Conservation (phyloP, 2,797 vertebrate genomes). For the Phataginus tetradactyla region DNA sequence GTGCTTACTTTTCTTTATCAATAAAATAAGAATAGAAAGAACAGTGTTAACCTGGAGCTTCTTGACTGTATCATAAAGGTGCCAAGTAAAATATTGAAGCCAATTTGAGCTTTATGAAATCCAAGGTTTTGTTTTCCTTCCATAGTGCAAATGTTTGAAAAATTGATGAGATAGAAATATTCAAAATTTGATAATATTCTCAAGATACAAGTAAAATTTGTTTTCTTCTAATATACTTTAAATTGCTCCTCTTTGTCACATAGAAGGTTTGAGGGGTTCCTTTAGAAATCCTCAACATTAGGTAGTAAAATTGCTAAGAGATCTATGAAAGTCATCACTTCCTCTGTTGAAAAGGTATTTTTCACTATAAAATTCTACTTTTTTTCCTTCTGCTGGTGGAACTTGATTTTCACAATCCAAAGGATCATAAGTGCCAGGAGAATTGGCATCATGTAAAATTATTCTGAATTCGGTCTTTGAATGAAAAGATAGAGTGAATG, state of each 20-base stretch:
- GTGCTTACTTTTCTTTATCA: constrained; percentile 1
- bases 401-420: background rate
- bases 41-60: background rate
- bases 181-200: background rate
- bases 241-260: background rate
- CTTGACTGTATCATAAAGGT: background rate
- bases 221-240: background rate
- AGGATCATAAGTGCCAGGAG: background rate
- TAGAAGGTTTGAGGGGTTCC: background rate
- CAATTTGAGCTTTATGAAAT: background rate
- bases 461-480: background rate
- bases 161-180: background rate
- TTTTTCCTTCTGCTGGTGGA: rapidly evolving
- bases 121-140: background rate
- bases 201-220: background rate
- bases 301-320: background rate
- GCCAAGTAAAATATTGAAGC: background rate
- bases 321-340: background rate
- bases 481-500: background rate
- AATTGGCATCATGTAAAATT: background rate
- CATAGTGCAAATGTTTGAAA: background rate
- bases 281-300: background rate
- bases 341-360: background rate
- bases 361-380: background rate
- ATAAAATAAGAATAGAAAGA: constrained; percentile 40